A percentile compares a stretch with the other conserved stretches of the same genome.
Evolutionary conservation across 1,140 invertebrate species (phyloP).

Genomic region (Marisa cornuarietis): DNA sequence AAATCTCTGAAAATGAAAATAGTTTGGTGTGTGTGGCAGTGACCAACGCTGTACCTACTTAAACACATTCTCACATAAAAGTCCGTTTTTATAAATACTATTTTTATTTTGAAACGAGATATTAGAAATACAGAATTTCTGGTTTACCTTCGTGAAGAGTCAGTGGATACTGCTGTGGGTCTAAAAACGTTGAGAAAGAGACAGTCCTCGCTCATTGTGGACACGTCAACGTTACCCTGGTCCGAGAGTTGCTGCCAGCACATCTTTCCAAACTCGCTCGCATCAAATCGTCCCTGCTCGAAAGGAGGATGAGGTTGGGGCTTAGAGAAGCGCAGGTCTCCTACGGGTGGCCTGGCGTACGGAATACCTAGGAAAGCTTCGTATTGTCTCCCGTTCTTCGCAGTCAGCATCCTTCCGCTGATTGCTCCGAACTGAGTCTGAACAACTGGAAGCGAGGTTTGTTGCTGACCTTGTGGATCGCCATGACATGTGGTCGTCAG

Average conservation of each 20-base stretch:
- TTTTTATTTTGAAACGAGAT: too few species aligned
- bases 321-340: slow-evolving; percentile 70
- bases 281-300: neutral
- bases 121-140: too few species aligned
- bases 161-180: too few species aligned
- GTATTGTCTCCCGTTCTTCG: neutral
- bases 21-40: too few species aligned
- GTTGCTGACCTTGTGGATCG: too few species aligned
- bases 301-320: slow-evolving; percentile 6
- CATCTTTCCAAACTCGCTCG: neutral
- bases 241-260: neutral
- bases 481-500: too few species aligned
- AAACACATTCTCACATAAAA: too few species aligned
- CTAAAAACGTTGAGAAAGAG: slow-evolving; percentile 87
- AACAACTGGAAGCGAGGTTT: too few species aligned
- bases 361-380: slow-evolving; percentile 74
- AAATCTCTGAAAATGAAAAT: too few species aligned
- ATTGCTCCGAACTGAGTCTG: neutral
- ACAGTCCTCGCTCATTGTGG: slow-evolving; percentile 81
- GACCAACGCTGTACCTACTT: too few species aligned
- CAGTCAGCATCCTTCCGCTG: neutral
- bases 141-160: too few species aligned
- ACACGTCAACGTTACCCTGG: neutral
- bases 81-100: too few species aligned
- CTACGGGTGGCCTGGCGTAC: slow-evolving; percentile 74